phyloP scores from a whole-genome alignment of 2,888 invertebrate genomes.

The Drosophila diplacantha region DNA sequence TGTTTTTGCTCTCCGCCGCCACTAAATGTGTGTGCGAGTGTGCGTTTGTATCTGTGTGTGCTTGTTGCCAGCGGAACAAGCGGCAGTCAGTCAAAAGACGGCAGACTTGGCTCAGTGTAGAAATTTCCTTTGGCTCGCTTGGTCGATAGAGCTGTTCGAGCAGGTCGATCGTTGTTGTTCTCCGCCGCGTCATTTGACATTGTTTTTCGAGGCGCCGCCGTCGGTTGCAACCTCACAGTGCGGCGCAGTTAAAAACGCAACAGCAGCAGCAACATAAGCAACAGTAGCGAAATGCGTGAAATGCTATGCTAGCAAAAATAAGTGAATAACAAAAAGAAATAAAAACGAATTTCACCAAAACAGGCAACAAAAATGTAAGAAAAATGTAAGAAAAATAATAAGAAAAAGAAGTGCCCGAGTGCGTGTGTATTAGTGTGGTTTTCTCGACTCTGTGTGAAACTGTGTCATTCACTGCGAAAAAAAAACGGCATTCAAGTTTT shows the following conservation, averaged over 20 bases:
- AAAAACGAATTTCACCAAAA: slow-evolving; percentile 23
- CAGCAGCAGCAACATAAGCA: slow-evolving; percentile 8
- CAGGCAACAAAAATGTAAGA: slow-evolving; percentile 48
- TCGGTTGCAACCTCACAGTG: slow-evolving; percentile 34
- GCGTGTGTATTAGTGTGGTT: slow-evolving; percentile 20
- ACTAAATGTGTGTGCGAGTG: slow-evolving; percentile 1
- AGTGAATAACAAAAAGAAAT: slow-evolving; percentile 11
- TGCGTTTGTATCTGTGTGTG: slow-evolving; percentile 8
- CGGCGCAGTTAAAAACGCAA: slow-evolving; percentile 43
- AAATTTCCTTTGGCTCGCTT: slow-evolving; percentile 74
- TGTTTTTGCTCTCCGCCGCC: slow-evolving; percentile 43
- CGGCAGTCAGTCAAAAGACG: slow-evolving; percentile 28
- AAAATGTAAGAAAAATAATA: not conserved
- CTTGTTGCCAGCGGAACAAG: slow-evolving; percentile 18
- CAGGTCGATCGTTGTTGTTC: slow-evolving; percentile 25
- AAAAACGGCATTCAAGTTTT: slow-evolving; percentile 63
- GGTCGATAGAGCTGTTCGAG: slow-evolving; percentile 45
- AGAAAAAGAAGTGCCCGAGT: slow-evolving; percentile 15
- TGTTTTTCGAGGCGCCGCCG: slow-evolving; percentile 49
- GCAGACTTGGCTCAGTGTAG: slow-evolving; percentile 60
- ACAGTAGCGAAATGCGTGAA: slow-evolving; percentile 15
- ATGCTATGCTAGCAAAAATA: slow-evolving; percentile 29
- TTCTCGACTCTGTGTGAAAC: slow-evolving; percentile 53
- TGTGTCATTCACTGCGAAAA: slow-evolving; percentile 64
- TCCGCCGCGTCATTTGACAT: slow-evolving; percentile 42